Evolutionary conservation across 2,888 invertebrate species (phyloP).

Genomic region (Tyria jacobaeae): DNA sequence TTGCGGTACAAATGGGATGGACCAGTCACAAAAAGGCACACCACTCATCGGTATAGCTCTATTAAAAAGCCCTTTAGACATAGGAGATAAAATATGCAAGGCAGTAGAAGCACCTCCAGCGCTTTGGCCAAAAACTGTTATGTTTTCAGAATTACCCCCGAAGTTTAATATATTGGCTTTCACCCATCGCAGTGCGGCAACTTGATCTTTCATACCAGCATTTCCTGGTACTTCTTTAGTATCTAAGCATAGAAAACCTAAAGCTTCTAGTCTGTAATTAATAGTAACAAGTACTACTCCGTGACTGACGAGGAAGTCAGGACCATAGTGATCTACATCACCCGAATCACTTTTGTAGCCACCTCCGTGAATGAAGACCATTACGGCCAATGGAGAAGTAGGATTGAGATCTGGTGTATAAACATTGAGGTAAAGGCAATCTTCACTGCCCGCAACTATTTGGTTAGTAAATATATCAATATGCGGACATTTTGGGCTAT

Average conservation of each 20-base stretch:
- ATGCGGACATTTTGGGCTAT: conserved; percentile 65
- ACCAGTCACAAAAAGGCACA: conserved; percentile 39
- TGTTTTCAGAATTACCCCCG: conserved; percentile 60
- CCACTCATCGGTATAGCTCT: conserved; percentile 56
- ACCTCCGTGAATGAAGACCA: conserved; percentile 66
- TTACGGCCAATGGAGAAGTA: conserved; percentile 50
- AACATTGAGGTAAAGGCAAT: conserved; percentile 67
- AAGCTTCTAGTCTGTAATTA: conserved; percentile 82
- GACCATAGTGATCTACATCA: conserved; percentile 78
- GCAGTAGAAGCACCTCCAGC: conserved; percentile 60
- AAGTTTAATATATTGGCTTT: conserved; percentile 58
- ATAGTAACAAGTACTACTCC: conserved; percentile 84
- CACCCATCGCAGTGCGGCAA: conserved; percentile 61
- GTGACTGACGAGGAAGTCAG: conserved; percentile 83
- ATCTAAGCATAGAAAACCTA: conserved; percentile 84
- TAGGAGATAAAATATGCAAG: conserved; percentile 62
- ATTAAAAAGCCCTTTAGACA: conserved; percentile 66
- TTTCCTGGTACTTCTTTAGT: conserved; percentile 86
- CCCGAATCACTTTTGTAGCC: conserved; percentile 60
- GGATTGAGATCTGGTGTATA: conserved; percentile 56
- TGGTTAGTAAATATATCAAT: conserved; percentile 49
- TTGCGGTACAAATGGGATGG: conserved; percentile 14
- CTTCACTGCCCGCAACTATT: conserved; percentile 53
- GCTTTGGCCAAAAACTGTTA: conserved; percentile 66
- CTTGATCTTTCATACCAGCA: conserved; percentile 81